phyloP scores from a whole-genome alignment of 1,140 invertebrate genomes.

The Neuroterus valhalla region DNA sequence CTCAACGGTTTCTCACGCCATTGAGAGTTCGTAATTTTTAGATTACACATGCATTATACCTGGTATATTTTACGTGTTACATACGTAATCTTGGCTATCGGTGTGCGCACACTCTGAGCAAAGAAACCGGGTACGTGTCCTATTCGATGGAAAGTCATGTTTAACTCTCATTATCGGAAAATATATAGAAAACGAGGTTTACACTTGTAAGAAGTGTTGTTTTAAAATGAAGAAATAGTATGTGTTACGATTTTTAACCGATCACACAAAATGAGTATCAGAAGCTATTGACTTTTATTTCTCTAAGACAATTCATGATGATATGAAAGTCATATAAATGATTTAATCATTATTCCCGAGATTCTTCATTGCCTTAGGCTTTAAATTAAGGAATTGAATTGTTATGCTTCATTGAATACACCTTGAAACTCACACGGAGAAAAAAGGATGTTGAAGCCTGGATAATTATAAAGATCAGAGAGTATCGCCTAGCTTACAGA shows the following conservation, averaged over 20 bases:
- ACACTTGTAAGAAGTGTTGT: neutral
- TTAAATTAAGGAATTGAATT: slow-evolving; percentile 8
- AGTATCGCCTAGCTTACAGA: no score
- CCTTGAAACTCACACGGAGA: neutral
- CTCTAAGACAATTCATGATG: no score
- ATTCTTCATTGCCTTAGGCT: neutral
- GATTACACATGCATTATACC: neutral
- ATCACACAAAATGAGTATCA: neutral
- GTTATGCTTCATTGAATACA: neutral
- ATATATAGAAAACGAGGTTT: neutral
- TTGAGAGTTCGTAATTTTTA: slow-evolving; percentile 4
- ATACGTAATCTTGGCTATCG: neutral
- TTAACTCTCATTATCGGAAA: neutral
- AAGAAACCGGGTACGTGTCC: neutral
- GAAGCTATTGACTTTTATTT: neutral
- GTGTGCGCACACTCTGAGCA: neutral
- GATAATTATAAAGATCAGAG: no score
- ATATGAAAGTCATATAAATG: no score
- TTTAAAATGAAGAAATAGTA: neutral
- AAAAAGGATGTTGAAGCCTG: neutral
- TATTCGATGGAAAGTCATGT: neutral
- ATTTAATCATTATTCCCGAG: neutral
- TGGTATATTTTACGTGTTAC: slow-evolving; percentile 10
- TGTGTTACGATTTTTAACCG: neutral
- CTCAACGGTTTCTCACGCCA: neutral